Conservation (phyloP, 2,888 invertebrate genomes). For the Amphimallon solstitiale region DNA sequence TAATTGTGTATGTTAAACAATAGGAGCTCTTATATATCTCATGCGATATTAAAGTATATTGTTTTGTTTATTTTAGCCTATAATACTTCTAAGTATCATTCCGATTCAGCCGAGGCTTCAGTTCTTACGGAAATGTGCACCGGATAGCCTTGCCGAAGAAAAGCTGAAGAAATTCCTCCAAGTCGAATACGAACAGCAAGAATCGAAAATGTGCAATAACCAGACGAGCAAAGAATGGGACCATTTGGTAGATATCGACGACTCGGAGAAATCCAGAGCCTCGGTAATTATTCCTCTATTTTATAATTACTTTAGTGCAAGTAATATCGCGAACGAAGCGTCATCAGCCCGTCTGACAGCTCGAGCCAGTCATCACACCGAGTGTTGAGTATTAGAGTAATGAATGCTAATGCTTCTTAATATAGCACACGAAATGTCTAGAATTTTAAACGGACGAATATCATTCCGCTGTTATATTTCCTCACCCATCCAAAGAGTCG, state of each 20-base stretch:
- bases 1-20: no score
- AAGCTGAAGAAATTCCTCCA: conserved; percentile 48
- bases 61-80: conserved; percentile 10
- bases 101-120: not conserved
- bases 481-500: no score
- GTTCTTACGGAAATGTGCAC: not conserved
- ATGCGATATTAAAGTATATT: no score
- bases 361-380: no score
- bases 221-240: conserved; percentile 58
- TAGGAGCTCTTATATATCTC: no score
- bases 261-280: conserved; percentile 50
- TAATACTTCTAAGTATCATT: conserved; percentile 11
- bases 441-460: no score
- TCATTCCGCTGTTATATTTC: no score
- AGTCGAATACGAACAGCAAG: conserved; percentile 51
- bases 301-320: conserved; percentile 2
- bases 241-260: conserved; percentile 58
- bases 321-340: no score
- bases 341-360: no score
- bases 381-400: no score
- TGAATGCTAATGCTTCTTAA: no score
- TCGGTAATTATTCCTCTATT: conserved; percentile 45
- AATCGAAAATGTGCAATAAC: conserved; percentile 56
- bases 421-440: no score
- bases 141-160: conserved; percentile 36